These are phyloP conservation scores for Diarsia mendica DNA, from an alignment of 2,888 invertebrate species.

Conservation along the genomic window DNA sequence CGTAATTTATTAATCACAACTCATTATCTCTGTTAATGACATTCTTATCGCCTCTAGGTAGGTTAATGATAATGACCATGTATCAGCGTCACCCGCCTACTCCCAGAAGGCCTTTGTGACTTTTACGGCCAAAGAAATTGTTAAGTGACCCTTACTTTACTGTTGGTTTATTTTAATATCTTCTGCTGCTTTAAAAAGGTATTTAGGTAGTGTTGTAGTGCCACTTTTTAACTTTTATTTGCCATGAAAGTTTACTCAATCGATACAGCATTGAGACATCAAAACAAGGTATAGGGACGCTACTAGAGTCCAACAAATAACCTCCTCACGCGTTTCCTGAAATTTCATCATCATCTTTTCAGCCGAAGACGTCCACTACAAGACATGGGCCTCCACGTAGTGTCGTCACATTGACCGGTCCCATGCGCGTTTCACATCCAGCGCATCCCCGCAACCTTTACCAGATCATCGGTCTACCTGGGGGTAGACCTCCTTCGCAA, in stretches of 20 bases:
- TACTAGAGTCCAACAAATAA: too few relatives aligned
- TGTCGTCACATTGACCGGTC: too few relatives aligned
- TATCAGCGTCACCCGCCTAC: conserved; percentile 46
- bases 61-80: conserved; percentile 71
- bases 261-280: not conserved
- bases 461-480: too few relatives aligned
- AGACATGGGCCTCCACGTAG: too few relatives aligned
- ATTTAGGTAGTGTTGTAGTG: not conserved
- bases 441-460: too few relatives aligned
- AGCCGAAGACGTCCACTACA: too few relatives aligned
- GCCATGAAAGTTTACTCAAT: not conserved
- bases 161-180: conserved; percentile 4
- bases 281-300: too few relatives aligned
- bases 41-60: conserved; percentile 70
- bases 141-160: conserved; percentile 17
- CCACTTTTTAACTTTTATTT: not conserved
- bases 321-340: not conserved
- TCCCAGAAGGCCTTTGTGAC: conserved; percentile 6
- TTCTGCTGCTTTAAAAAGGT: not conserved
- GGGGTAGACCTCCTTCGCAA: too few relatives aligned
- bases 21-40: conserved; percentile 72
- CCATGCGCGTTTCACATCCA: too few relatives aligned
- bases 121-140: conserved; percentile 33
- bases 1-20: conserved; percentile 64
- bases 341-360: too few relatives aligned